Evolutionary conservation across 2,113 vertebrate species (phyloP).

Genomic region (Indicator indicator): DNA sequence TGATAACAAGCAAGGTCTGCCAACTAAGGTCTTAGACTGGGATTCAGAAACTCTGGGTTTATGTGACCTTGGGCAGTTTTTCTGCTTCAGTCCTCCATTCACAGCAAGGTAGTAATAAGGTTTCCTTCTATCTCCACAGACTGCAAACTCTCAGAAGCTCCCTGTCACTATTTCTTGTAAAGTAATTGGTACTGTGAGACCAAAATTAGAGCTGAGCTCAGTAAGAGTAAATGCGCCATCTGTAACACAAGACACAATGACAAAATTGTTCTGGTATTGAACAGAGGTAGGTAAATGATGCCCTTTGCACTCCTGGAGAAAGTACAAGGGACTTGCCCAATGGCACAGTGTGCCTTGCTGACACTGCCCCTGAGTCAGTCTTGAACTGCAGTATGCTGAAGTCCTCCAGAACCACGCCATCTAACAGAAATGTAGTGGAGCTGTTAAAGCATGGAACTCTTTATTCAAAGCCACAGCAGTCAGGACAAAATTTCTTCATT

Average conservation of each 20-base stretch:
- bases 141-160: neutral
- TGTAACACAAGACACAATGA: neutral
- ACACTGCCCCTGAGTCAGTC: neutral
- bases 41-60: conserved; percentile 2
- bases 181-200: neutral
- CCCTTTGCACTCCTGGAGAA: neutral
- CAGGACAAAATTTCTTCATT: neutral
- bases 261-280: neutral
- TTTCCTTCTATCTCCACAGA: neutral
- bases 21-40: neutral
- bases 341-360: neutral
- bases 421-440: neutral
- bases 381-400: neutral
- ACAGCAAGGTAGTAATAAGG: neutral
- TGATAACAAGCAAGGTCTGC: neutral
- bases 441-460: neutral
- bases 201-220: neutral
- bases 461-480: neutral
- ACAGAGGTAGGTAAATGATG: conserved; percentile 31
- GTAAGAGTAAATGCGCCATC: neutral
- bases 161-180: neutral
- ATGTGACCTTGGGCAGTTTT: neutral
- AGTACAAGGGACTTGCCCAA: neutral
- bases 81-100: neutral
- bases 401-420: neutral